Base-by-base conservation (phyloP, 2,888 invertebrate genomes). In the Drosophila phalerata region DNA sequence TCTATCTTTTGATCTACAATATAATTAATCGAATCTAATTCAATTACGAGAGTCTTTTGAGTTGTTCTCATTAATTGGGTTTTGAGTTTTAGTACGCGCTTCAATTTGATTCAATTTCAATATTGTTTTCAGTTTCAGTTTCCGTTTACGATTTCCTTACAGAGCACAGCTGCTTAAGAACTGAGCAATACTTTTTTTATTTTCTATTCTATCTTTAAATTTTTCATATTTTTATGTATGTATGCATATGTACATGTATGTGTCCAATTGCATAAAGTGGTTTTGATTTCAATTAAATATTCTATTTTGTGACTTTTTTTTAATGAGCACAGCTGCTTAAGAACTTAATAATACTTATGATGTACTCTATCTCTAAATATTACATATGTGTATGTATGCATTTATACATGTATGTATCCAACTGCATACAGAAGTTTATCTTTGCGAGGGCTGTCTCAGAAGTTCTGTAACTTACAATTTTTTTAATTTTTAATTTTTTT, bases 1-100 rank as follows among this genome's bases (percentile, higher is more conserved):
- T 87, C 5, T 30, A 9, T 1, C 22, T 8, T 37, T 34, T 13
- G 9, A 38, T 43, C 25, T 6, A 28, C 28, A 4, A 22, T 8
- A 15, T 15, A 25, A 1, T 11, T 15, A 3, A 38, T 19, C 40
- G 40, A 13, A 32, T 19, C 13, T 32, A 4, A 19, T 22, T 37
- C 5, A 19, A 9, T 37, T 13, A 22, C 2, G 2, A 25, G 15
- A 53, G 15, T 56, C 28, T 22, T 58, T 28, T 56, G 17, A 10
- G 34, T 45, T 55, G 17, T 34, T 32, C 0, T 67, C 8, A 52
- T 19, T 37, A n/a, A n/a, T 25, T 17, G 30, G 37, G 34, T 34
- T 51, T 48, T 48, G 15, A 48, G 48, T 48, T 48, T 25, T 10
- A 38, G 42, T 38, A 6, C 19, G n/a, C 28, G 40, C n/a, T 30